These are phyloP conservation scores for Toxotes jaculatrix DNA, from an alignment of 2,113 vertebrate species.

Conservation along the genomic window DNA sequence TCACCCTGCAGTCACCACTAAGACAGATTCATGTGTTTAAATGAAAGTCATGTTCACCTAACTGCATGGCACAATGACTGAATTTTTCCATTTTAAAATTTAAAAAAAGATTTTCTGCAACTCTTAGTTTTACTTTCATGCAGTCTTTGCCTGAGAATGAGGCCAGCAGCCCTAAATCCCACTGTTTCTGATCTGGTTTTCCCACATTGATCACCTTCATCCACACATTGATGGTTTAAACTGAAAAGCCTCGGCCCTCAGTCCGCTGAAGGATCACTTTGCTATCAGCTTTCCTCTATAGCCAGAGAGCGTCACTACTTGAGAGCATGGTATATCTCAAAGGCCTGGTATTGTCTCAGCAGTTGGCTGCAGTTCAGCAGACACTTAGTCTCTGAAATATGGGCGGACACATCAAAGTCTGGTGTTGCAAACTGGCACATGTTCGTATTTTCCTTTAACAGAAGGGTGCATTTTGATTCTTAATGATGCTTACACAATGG, in stretches of 20 bases:
- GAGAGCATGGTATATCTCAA: slow-evolving; percentile 75
- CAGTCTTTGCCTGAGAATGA: slow-evolving; percentile 35
- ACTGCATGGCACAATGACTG: neutral
- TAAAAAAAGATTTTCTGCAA: slow-evolving; percentile 3
- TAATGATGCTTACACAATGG: slow-evolving; percentile 73
- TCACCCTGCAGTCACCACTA: neutral
- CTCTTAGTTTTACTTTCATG: neutral
- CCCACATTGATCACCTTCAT: slow-evolving; percentile 66
- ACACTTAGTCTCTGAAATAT: slow-evolving; percentile 73
- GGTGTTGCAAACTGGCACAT: slow-evolving; percentile 63
- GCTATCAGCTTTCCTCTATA: slow-evolving; percentile 70
- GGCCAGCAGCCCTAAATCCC: slow-evolving; percentile 47
- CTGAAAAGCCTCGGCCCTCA: slow-evolving; percentile 51
- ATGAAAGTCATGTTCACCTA: neutral
- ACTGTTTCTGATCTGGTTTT: slow-evolving; percentile 50
- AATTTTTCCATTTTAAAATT: slow-evolving; percentile 17
- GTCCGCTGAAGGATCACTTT: slow-evolving; percentile 68
- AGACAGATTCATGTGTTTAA: neutral
- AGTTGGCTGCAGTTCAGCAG: slow-evolving; percentile 69
- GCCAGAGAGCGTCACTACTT: slow-evolving; percentile 62
- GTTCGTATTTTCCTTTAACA: slow-evolving; percentile 59
- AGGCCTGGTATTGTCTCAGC: slow-evolving; percentile 58
- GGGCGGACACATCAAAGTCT: slow-evolving; percentile 70
- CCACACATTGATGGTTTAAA: slow-evolving; percentile 55
- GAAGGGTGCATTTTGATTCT: slow-evolving; percentile 60